These are phyloP conservation scores for Alloscopus bannaensis DNA, from an alignment of 2,888 invertebrate genomes.

Conservation along the genomic window DNA sequence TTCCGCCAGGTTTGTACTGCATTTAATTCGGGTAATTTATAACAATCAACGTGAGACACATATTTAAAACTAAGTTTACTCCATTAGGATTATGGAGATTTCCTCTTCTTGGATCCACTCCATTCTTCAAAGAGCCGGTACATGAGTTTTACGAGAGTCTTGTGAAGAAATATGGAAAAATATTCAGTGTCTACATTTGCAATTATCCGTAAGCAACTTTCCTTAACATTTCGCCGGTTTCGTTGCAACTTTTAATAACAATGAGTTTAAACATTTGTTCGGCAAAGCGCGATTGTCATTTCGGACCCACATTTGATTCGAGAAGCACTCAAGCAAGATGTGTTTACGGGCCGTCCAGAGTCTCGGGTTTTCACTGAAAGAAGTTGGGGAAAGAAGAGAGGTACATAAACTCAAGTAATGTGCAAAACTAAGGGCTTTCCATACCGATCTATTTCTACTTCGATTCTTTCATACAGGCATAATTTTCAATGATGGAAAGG, in stretches of 20 bases:
- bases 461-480: slow-evolving; percentile 33
- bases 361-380: slow-evolving; percentile 16
- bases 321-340: slow-evolving; percentile 31
- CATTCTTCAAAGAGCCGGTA: slow-evolving; percentile 18
- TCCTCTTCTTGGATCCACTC: slow-evolving; percentile 24
- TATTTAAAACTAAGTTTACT: not conserved
- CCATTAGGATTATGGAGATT: slow-evolving; percentile 22
- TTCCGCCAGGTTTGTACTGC: slow-evolving; percentile 34
- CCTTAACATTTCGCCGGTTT: no score
- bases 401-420: slow-evolving; percentile 5
- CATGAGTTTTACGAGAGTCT: slow-evolving; percentile 21
- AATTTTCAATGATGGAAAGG: slow-evolving; percentile 54
- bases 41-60: not conserved
- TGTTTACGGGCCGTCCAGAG: slow-evolving; percentile 27
- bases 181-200: slow-evolving; percentile 33
- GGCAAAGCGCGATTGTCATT: slow-evolving; percentile 13
- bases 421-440: not conserved
- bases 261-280: slow-evolving; percentile 5
- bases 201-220: slow-evolving; percentile 38
- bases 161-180: slow-evolving; percentile 35
- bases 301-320: slow-evolving; percentile 29
- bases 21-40: not conserved
- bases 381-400: slow-evolving; percentile 43
- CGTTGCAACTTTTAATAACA: slow-evolving; percentile 1
- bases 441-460: not conserved